Base-by-base conservation (phyloP, 2,888 invertebrate genomes). In the Apotomis capreana region DNA sequence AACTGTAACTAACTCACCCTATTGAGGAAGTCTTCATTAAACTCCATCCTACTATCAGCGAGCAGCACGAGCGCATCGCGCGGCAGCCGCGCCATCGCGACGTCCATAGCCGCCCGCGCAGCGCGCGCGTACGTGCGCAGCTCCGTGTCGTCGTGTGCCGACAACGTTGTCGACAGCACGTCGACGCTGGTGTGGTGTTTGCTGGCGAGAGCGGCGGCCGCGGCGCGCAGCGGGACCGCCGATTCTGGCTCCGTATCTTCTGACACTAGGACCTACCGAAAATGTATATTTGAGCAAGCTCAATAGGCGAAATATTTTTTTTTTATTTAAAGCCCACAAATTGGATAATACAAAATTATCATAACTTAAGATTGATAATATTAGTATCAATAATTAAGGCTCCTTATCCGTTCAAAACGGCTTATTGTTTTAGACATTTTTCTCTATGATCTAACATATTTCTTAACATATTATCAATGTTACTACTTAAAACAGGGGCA, bases 1-100 rank as follows among this genome's bases (percentile, higher is more conserved):
- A 5, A 40, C 40, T 2, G 40, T 6, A 3, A 2, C 9, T 10
- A 49, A 49, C 93, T 85, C 81, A 96, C 97, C 82, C 99, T 94
- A 84, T 99, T 99, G 60, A 99, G 94, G 91, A 98, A 98, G 84
- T 98, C 98, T 61, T 95, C 91, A 79, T 95, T 95, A 78, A 97
- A 94, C 79, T 96, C 95, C 82, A 96, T 95, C 77, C 95, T 94
- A 59, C 95, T 94, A 76, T 95, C 95, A 55, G 94, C 94, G 76
- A 97, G 87, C 75, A 98, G 90, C 73, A 97, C 88, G 8, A 98
- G 90, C 79, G 96, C 95, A 75, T 98, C 97, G 0, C 95, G 88
- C 3, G 96, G 94, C 75, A 97, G 94, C 84, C 96, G 96, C 75
- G 94, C 94, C 68, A 96, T 84, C 0, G 96, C 95, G 75, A 96